Percentiles rank a stretch among this genome's conserved stretches.
These are phyloP conservation scores for Pygmarrhopalites habei DNA, from an alignment of 1,140 invertebrate species.

Conservation along the genomic window DNA sequence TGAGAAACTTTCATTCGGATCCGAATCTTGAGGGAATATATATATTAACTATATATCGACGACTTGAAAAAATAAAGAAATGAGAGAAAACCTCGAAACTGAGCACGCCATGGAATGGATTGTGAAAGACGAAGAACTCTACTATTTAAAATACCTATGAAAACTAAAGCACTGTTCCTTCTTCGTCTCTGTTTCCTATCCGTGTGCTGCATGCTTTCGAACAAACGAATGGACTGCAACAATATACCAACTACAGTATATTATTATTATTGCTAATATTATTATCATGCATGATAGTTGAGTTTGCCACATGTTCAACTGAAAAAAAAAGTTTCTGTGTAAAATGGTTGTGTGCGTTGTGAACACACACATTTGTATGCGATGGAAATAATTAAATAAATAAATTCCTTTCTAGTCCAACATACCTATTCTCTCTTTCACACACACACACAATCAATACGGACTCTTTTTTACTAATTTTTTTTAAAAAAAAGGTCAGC, in stretches of 20 bases:
- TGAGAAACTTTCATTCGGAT: not conserved
- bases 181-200: not conserved
- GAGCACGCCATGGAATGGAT: not conserved
- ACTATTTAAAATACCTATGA: not conserved
- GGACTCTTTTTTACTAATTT: too few relatives aligned
- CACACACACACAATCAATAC: not conserved
- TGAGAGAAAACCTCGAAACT: not conserved
- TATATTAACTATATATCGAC: not conserved
- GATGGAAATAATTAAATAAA: conserved; percentile 27
- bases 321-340: not conserved
- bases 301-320: not conserved
- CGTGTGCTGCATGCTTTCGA: conserved; percentile 19
- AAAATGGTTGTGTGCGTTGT: conserved; percentile 24
- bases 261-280: conserved; percentile 14
- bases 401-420: conserved; percentile 34
- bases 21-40: not conserved
- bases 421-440: not conserved
- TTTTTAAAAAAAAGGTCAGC: too few relatives aligned
- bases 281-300: conserved; percentile 1
- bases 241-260: conserved; percentile 30
- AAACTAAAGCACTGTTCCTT: not conserved
- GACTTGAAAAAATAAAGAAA: not conserved
- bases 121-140: not conserved
- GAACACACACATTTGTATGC: conserved; percentile 27
- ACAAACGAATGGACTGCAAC: conserved; percentile 30